Evolutionary conservation across 2,888 invertebrate genomes (phyloP).

Genomic region (Bellardia bayeri): DNA sequence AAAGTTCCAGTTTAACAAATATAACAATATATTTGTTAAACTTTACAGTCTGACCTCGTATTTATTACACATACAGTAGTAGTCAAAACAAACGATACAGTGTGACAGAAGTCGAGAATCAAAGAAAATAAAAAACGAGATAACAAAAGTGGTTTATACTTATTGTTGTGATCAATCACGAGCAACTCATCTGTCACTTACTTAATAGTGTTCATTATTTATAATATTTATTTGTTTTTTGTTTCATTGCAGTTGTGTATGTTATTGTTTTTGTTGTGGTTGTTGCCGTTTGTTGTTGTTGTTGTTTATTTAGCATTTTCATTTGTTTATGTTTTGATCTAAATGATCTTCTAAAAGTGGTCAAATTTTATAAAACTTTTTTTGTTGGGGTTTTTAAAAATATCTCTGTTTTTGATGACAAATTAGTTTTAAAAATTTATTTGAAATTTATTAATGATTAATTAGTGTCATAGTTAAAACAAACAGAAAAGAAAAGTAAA

Average conservation of each 20-base stretch:
- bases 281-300: slow-evolving; percentile 13
- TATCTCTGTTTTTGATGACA: slow-evolving; percentile 60
- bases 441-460: slow-evolving; percentile 62
- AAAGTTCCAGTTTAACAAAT: no score
- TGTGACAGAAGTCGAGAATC: not conserved
- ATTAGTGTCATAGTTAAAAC: slow-evolving; percentile 27
- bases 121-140: slow-evolving; percentile 21
- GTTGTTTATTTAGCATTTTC: slow-evolving; percentile 47
- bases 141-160: slow-evolving; percentile 68
- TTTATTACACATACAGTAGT: slow-evolving; percentile 10
- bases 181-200: slow-evolving; percentile 76
- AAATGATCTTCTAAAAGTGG: slow-evolving; percentile 53
- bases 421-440: slow-evolving; percentile 61
- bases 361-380: slow-evolving; percentile 12
- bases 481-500: not conserved
- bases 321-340: slow-evolving; percentile 28
- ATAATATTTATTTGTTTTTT: slow-evolving; percentile 68
- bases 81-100: not conserved
- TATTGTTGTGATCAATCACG: slow-evolving; percentile 76
- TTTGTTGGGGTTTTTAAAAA: slow-evolving; percentile 34
- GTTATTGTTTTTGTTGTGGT: slow-evolving; percentile 4
- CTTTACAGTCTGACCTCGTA: slow-evolving; percentile 24
- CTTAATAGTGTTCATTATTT: slow-evolving; percentile 77
- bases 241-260: slow-evolving; percentile 14
- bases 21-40: not conserved